phyloP scores from a whole-genome alignment of 1,140 invertebrate species.

The Drosophila punjabiensis region DNA sequence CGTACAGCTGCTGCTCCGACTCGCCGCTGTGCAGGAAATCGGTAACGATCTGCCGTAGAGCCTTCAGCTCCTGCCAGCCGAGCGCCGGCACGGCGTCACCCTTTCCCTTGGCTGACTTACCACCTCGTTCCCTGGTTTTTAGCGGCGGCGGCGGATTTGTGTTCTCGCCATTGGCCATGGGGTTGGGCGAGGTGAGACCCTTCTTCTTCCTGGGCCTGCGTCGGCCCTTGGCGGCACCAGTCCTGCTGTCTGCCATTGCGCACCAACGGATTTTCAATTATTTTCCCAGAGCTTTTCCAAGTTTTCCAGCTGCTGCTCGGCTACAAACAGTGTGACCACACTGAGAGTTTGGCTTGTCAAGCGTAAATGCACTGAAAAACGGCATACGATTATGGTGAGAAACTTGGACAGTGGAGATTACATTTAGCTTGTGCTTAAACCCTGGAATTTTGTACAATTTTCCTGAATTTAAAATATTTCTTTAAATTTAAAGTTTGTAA shows the following conservation, averaged over 20 bases:
- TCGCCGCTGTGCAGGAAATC: slow-evolving; percentile 49
- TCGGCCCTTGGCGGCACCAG: neutral
- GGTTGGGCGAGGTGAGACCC: rapidly evolving
- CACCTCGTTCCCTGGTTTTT: neutral
- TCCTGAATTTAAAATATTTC: neutral
- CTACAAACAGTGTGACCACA: neutral
- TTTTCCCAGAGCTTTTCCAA: neutral
- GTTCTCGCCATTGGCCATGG: neutral
- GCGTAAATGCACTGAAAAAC: neutral
- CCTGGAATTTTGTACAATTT: neutral
- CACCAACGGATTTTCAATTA: slow-evolving; percentile 2
- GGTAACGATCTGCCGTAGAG: slow-evolving; percentile 39
- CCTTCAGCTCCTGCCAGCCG: slow-evolving; percentile 5
- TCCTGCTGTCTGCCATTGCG: slow-evolving; percentile 1
- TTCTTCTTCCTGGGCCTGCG: neutral
- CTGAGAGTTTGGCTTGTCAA: neutral
- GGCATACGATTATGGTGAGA: neutral
- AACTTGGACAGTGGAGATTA: neutral
- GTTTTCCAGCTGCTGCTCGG: neutral
- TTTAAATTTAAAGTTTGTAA: no score
- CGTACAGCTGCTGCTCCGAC: slow-evolving; percentile 18
- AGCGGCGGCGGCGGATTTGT: neutral
- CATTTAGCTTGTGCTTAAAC: neutral
- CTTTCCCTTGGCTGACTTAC: neutral
- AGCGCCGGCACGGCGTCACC: neutral